Evolutionary conservation across 2,797 vertebrate species (phyloP).

Genomic region (Coilia nasus): DNA sequence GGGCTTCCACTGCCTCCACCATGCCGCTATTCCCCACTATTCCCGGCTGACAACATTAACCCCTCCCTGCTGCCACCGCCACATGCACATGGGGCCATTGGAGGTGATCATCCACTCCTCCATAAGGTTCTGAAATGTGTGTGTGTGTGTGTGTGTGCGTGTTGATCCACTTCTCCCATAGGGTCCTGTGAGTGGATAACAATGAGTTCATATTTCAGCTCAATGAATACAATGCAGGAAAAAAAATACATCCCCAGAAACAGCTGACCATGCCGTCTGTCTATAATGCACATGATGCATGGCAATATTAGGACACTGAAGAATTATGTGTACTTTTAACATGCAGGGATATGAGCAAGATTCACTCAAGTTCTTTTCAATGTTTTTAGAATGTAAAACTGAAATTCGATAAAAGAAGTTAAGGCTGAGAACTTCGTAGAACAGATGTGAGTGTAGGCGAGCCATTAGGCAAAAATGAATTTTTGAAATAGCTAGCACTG

Average conservation of each 20-base stretch:
- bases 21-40: conserved; percentile 57
- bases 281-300: neutral
- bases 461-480: no score
- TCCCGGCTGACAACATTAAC: conserved; percentile 63
- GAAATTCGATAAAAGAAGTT: no score
- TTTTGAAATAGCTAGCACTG: no score
- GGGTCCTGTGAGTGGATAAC: conserved; percentile 42
- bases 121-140: neutral
- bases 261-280: neutral
- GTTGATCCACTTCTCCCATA: conserved; percentile 13
- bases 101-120: conserved; percentile 38
- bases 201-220: conserved; percentile 33
- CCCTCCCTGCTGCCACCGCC: conserved; percentile 36
- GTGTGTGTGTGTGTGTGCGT: neutral
- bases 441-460: no score
- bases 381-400: no score
- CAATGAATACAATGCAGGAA: conserved; percentile 32
- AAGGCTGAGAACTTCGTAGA: no score
- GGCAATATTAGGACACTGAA: neutral
- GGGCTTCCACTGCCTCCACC: conserved; percentile 55
- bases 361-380: no score
- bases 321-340: no score
- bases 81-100: conserved; percentile 50
- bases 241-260: conserved; percentile 30
- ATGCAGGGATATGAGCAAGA: no score